Base-by-base conservation (phyloP, 2,113 vertebrate genomes). In the Phrynosoma platyrhinos region DNA sequence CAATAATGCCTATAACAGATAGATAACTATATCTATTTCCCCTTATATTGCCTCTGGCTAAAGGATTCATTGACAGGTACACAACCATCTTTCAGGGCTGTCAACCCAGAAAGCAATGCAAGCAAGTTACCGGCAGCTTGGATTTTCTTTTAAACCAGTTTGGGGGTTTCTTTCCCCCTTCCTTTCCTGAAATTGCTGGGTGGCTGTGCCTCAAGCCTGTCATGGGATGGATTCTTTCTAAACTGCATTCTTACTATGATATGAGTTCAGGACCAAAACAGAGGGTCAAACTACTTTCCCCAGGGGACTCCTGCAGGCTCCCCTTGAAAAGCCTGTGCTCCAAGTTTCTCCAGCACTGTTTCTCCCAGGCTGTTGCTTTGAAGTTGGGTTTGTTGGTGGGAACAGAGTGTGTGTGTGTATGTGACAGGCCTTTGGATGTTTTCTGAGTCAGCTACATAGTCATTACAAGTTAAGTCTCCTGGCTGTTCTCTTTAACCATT, bases 401-500 rank as follows among this genome's bases (percentile, higher is more conserved):
- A 88, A 85, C 77, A 71, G 87, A 52, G 16, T 10, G 68, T 36
- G 21, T 27, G 25, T 30, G 23, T 8, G n/a, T 62, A 18, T 62
- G 58, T 18, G 82, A 21, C 64, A 58, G 85, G 92, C 78, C 13
- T 69, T 78, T 76, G 74, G 86, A 66, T 88, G 74, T 7, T 10
- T 32, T 66, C 69, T 69, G 69, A 89, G 89, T 66, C 72, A 80
- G 82, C 90, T 90, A 80, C 23, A 14, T 0, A 69, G 81, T 72
- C 92, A 71, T 0, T 83, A 36, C 69, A 2, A 87, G 79, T 0
- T 66, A 81, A 89, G 88, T 80, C 92, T 92, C 79, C 25, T 27
- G 79, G 86, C 91, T 94, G 90, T 88, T 91, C 91, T 94, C 87
- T 30, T 89, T 91, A 92, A 66, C 85, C 86, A 92, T 91, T 94